A percentile compares a stretch with the other conserved stretches of the same genome.
Conservation (phyloP, 2,888 invertebrate species). For the Caenorhabditis sp. region DNA sequence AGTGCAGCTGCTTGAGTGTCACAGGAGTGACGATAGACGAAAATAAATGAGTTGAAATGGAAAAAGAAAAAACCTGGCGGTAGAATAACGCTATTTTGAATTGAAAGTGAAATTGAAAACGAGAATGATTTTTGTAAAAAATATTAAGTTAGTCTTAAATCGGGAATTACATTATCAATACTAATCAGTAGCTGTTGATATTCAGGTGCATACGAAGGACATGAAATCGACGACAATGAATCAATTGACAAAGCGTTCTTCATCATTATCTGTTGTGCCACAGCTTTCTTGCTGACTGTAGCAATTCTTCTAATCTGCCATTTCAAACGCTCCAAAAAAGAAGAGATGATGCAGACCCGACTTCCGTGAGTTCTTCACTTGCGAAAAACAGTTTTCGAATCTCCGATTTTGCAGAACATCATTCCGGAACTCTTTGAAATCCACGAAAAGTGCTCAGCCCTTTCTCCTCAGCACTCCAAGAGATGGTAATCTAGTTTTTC, state of each 20-base stretch:
- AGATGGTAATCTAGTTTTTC: slow-evolving; percentile 48
- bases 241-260: slow-evolving; percentile 58
- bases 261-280: slow-evolving; percentile 66
- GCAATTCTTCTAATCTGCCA: slow-evolving; percentile 68
- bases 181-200: too few species aligned
- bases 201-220: slow-evolving; percentile 55
- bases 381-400: too few species aligned
- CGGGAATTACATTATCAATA: background rate
- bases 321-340: slow-evolving; percentile 70
- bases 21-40: slow-evolving; percentile 58
- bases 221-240: slow-evolving; percentile 53
- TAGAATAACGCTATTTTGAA: background rate
- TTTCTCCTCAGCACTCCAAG: slow-evolving; percentile 64
- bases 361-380: slow-evolving; percentile 64
- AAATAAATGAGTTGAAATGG: slow-evolving; percentile 53
- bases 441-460: slow-evolving; percentile 67
- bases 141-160: slow-evolving; percentile 5
- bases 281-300: slow-evolving; percentile 68
- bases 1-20: slow-evolving; percentile 62
- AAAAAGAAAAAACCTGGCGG: slow-evolving; percentile 33
- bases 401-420: slow-evolving; percentile 71
- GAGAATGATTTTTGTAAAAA: slow-evolving; percentile 14
- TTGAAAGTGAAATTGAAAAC: slow-evolving; percentile 6
- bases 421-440: slow-evolving; percentile 66
- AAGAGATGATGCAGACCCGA: slow-evolving; percentile 55